Base-by-base conservation (phyloP, 2,888 invertebrate genomes). In the Fragum sueziense region DNA sequence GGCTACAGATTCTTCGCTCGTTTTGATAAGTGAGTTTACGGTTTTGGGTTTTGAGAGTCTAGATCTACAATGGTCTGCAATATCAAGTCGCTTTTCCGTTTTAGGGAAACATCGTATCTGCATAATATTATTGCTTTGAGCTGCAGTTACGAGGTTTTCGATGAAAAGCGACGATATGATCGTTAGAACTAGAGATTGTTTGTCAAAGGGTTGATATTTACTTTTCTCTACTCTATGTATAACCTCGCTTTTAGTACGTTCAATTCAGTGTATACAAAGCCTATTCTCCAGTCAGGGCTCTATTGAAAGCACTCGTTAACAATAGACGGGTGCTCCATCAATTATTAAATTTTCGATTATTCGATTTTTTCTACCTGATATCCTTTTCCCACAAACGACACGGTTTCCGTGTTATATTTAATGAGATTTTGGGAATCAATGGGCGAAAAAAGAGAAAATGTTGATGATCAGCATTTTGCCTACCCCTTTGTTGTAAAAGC, bases 281-380 rank as follows among this genome's bases (percentile, higher is more conserved):
- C 57, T n/a, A 57, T 57, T 57, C 20, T 57, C 57, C 57, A n/a
- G 25, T n/a, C 57, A 1, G 11, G 57, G 11, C 57, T 25, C 22
- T 61, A n/a, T 61, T 29, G 31, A 61, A 61, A 29, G 31, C 2
- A 14, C 31, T 1, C 9, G 14, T 17, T 1, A 27, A 61, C 61
- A 61, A 61, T 22, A 31, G 33, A 27, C 17, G 20, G 1, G 61
- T 61, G 11, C 61, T 29, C 31, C 27, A 31, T 61, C 61, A 61
- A 61, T 29, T 61, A 61, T 61, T 27, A 61, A 61, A 29, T 61
- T n/a, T 61, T 61, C 61, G 61, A 61, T 61, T 57, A 22, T 27
- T 29, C 61, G 61, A 61, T 61, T 27, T 6, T 54, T 61, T 57
- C 17, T 61, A 61, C 61, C 61, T 31, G 31, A n/a, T n/a, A n/a